Base-by-base conservation (phyloP, 2,888 invertebrate genomes). In the Leptura quadrifasciata region DNA sequence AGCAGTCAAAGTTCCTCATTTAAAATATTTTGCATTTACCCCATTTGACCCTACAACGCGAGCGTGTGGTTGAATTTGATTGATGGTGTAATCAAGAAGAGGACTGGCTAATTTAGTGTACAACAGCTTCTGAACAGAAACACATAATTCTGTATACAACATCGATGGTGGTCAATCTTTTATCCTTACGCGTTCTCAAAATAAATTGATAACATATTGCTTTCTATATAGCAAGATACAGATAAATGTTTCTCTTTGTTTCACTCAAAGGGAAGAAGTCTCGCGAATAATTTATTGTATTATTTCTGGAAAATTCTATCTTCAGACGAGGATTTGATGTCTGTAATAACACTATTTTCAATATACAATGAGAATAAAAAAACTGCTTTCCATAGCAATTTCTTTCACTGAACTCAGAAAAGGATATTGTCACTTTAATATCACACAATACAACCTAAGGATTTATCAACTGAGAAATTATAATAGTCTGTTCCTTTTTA, bases 51-150 rank as follows among this genome's bases (percentile, higher is more conserved):
- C 76, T 47, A 72, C 60, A 58, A 35, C 63, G 74, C 65, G 68
- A 78, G 84, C 83, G 84, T 85, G 85, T 80, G 84, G 84, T 83
- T 84, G 85, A 85, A 85, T 85, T 86, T 86, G 86, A 86, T 86
- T 82, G 85, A 86, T 86, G 84, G 82, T 77, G 84, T 85, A 86
- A 86, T 86, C 85, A 85, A 84, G 84, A 81, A 84, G 82, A 84
- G 82, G 81, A 82, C 82, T 82, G 78, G 82, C 79, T 83, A 82
- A 82, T 83, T 83, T 83, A 84, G 79, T 80, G 82, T 82, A 81
- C 81, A 82, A 81, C 80, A 82, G 82, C 78, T 80, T 83, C 80
- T 80, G 79, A 83, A 82, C 82, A 81, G 81, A 83, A 84, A 82
- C 82, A 83, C 77, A 81, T 83, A 83, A 83, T 83, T 84, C 82